Conservation (phyloP, 2,888 invertebrate species). For the Phyllotreta cruciferae region DNA sequence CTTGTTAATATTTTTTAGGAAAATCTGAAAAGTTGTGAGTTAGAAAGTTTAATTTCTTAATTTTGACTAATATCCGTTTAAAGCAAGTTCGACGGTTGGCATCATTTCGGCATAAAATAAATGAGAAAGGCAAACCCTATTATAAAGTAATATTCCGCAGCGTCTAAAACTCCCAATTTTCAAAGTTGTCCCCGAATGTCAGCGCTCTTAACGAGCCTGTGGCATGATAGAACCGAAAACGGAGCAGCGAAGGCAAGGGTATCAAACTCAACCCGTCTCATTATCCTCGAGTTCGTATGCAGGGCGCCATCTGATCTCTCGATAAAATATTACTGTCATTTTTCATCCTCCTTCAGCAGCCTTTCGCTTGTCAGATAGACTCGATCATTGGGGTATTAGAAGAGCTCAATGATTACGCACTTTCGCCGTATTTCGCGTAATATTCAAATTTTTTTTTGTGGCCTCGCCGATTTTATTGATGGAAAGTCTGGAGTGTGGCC, state of each 20-base stretch:
- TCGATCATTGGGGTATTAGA: slow-evolving; percentile 59
- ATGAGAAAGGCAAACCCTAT: slow-evolving; percentile 38
- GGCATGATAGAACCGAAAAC: slow-evolving; percentile 48
- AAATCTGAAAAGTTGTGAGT: neutral
- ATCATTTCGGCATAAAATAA: slow-evolving; percentile 20
- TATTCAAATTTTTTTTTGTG: slow-evolving; percentile 38
- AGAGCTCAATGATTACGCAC: slow-evolving; percentile 55
- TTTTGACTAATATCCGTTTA: slow-evolving; percentile 12
- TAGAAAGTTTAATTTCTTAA: neutral
- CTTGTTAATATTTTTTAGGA: neutral
- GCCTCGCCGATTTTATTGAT: slow-evolving; percentile 25
- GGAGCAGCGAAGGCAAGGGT: slow-evolving; percentile 52
- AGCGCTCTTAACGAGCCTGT: slow-evolving; percentile 50
- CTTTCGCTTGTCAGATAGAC: slow-evolving; percentile 60
- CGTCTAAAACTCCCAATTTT: slow-evolving; percentile 44
- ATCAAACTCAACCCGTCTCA: slow-evolving; percentile 59
- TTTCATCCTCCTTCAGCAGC: slow-evolving; percentile 61
- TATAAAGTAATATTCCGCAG: slow-evolving; percentile 42
- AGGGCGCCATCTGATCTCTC: slow-evolving; percentile 62
- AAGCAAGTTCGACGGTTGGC: slow-evolving; percentile 5
- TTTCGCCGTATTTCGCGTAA: slow-evolving; percentile 47
- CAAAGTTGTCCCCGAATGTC: slow-evolving; percentile 45
- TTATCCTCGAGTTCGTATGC: slow-evolving; percentile 62
- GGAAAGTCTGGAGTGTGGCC: slow-evolving; percentile 34
- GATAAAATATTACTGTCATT: slow-evolving; percentile 63